Conservation (phyloP, 2,797 vertebrate genomes). For the Jordanella pulchra region DNA sequence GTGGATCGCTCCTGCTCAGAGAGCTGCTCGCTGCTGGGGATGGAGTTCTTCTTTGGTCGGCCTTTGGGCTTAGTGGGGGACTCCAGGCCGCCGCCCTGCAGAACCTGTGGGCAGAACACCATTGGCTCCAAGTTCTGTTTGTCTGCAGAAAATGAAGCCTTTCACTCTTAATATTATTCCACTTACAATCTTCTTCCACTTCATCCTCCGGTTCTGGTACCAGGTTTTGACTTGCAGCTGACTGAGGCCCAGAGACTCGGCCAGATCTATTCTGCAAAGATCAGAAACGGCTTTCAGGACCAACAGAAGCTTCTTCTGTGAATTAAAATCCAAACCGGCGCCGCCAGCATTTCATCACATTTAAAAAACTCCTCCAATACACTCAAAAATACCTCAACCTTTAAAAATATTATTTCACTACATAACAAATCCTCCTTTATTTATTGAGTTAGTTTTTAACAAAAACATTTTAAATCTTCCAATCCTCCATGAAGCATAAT, state of each 20-base stretch:
- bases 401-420: no score
- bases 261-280: slow-evolving; percentile 92
- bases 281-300: no score
- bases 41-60: slow-evolving; percentile 98
- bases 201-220: slow-evolving; percentile 99
- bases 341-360: no score
- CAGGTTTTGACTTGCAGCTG: slow-evolving; percentile 99
- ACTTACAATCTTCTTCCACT: slow-evolving; percentile 99
- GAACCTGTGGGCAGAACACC: slow-evolving; percentile 77
- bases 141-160: no score
- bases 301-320: no score
- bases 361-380: no score
- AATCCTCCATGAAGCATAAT: no score
- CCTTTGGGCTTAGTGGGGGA: slow-evolving; percentile 98
- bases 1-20: slow-evolving; percentile 88
- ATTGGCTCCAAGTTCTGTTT: not conserved
- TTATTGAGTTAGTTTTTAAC: no score
- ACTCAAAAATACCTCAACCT: no score
- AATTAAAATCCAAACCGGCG: no score
- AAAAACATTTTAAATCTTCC: no score
- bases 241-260: slow-evolving; percentile 96
- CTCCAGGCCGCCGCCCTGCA: slow-evolving; percentile 95
- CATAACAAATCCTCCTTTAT: no score
- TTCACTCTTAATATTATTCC: not conserved
- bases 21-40: slow-evolving; percentile 94